These are phyloP conservation scores for Drosophila affinis DNA, from an alignment of 2,888 invertebrate genomes.

Conservation along the genomic window DNA sequence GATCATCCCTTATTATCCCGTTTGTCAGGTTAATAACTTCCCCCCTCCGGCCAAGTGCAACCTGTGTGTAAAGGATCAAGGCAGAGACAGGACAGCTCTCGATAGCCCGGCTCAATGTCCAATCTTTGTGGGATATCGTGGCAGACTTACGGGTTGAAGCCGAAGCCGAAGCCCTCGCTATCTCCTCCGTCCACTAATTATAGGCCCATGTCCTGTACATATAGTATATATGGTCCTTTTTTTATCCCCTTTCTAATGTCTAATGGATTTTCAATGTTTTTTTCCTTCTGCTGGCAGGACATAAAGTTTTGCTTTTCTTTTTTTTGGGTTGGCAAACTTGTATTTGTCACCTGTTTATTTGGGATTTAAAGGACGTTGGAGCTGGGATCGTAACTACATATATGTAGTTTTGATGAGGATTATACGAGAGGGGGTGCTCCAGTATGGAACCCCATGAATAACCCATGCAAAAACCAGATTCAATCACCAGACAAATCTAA, in stretches of 20 bases:
- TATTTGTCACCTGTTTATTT: conserved; percentile 37
- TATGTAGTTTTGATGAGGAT: neutral
- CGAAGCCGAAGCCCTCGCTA: neutral
- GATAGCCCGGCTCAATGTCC: conserved; percentile 45
- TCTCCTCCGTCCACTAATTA: conserved; percentile 65
- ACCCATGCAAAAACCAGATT: neutral
- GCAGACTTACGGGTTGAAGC: conserved; percentile 17
- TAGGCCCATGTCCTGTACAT: too few species aligned
- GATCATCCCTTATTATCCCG: conserved; percentile 81
- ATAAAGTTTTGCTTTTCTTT: conserved; percentile 23
- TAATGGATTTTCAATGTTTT: conserved; percentile 75
- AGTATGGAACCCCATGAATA: neutral
- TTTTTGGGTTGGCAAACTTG: conserved; percentile 10
- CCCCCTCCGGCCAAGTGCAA: conserved; percentile 6
- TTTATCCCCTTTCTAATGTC: conserved; percentile 17
- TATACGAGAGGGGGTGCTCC: neutral
- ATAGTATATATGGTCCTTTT: conserved; percentile 7
- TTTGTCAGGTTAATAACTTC: conserved; percentile 77
- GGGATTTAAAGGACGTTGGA: neutral
- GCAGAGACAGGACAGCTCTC: conserved; percentile 27
- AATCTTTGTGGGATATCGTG: conserved; percentile 27
- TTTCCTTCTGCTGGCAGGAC: conserved; percentile 7
- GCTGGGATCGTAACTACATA: neutral
- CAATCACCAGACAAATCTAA: neutral
- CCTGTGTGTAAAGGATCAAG: conserved; percentile 23